Conservation (phyloP, 2,888 invertebrate species). For the Chouioia cunea region DNA sequence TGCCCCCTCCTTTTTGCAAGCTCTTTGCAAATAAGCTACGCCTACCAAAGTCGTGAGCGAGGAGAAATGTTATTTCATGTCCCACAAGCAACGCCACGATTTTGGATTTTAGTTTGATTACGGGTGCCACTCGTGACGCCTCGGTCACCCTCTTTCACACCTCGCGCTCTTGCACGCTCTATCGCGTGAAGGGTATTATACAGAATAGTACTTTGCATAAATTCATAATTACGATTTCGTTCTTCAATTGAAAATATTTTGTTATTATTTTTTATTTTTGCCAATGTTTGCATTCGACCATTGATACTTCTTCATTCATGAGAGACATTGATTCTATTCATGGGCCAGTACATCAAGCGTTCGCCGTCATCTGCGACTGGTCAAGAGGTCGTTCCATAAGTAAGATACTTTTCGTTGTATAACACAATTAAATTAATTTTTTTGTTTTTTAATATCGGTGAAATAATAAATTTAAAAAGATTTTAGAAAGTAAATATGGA, state of each 20-base stretch:
- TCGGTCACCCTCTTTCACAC: slow-evolving; percentile 23
- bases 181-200: neutral
- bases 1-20: no score
- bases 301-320: slow-evolving; percentile 45
- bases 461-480: no score
- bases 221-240: no score
- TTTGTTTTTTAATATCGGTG: neutral
- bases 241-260: neutral
- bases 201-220: no score
- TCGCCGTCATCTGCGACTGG: slow-evolving; percentile 37
- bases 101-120: slow-evolving; percentile 64
- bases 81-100: slow-evolving; percentile 13
- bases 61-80: slow-evolving; percentile 22
- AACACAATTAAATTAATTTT: neutral
- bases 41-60: neutral
- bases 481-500: neutral
- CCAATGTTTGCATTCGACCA: slow-evolving; percentile 8
- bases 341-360: slow-evolving; percentile 41
- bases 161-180: slow-evolving; percentile 34
- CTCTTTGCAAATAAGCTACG: no score
- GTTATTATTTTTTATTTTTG: neutral
- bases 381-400: slow-evolving; percentile 46
- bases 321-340: slow-evolving; percentile 35
- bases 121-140: slow-evolving; percentile 61
- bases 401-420: slow-evolving; percentile 35